Conservation (phyloP, 1,140 invertebrate genomes). For the Drosophila truncata region DNA sequence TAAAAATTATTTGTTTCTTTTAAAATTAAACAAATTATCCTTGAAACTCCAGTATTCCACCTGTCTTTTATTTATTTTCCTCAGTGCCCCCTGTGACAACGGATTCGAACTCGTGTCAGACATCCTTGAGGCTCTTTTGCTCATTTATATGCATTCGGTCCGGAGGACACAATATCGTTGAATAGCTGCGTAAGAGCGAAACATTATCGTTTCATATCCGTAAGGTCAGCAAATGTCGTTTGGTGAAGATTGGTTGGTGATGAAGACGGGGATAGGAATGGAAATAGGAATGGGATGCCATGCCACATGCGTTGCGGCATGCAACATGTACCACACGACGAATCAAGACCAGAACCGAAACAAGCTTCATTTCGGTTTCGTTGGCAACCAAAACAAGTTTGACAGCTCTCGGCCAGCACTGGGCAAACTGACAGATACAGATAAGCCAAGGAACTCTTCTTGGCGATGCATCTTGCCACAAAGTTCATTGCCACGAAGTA, state of each 20-base stretch:
- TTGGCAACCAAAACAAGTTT: conserved; percentile 72
- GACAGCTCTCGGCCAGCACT: conserved; percentile 58
- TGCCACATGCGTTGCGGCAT: conserved; percentile 68
- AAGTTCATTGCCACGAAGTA: conserved; percentile 67
- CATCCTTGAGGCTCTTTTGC: conserved; percentile 42
- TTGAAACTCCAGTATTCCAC: no score
- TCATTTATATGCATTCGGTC: conserved; percentile 77
- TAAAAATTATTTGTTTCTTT: background rate
- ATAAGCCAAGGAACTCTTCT: conserved; percentile 45
- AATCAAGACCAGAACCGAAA: conserved; percentile 35
- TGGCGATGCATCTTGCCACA: conserved; percentile 38
- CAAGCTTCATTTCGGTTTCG: conserved; percentile 76
- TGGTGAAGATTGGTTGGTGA: conserved; percentile 38
- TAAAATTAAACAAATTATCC: background rate
- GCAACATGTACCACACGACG: conserved; percentile 65
- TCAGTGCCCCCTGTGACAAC: conserved; percentile 16
- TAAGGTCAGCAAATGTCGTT: conserved; percentile 65
- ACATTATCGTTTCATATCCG: conserved; percentile 59
- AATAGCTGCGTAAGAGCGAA: conserved; percentile 46
- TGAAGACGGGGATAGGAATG: background rate
- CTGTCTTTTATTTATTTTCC: background rate
- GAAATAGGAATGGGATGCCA: no score
- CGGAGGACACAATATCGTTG: conserved; percentile 50
- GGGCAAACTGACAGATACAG: conserved; percentile 53
- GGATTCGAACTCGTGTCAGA: conserved; percentile 13